These are phyloP conservation scores for Chlorops oryzae DNA, from an alignment of 1,140 invertebrate genomes.

Conservation along the genomic window DNA sequence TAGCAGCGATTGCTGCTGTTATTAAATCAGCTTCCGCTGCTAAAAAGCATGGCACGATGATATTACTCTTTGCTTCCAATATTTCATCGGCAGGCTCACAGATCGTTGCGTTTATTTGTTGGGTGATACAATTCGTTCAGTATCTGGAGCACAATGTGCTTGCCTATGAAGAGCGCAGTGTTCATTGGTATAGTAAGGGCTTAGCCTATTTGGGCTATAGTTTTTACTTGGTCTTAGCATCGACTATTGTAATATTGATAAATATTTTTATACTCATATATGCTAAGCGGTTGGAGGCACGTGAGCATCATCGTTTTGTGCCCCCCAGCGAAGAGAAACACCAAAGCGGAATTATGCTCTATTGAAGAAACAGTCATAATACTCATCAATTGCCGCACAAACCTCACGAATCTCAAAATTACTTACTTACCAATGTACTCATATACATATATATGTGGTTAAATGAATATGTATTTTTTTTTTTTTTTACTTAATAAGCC, in stretches of 20 bases:
- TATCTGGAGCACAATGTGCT: slow-evolving; percentile 44
- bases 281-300: slow-evolving; percentile 27
- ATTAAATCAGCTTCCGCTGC: slow-evolving; percentile 39
- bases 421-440: not conserved
- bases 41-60: slow-evolving; percentile 40
- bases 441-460: too few species aligned
- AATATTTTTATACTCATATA: slow-evolving; percentile 37
- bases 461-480: too few species aligned
- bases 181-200: slow-evolving; percentile 37
- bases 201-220: slow-evolving; percentile 42
- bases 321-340: slow-evolving; percentile 37
- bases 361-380: slow-evolving; percentile 19
- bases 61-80: slow-evolving; percentile 37
- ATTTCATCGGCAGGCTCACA: slow-evolving; percentile 36
- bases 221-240: slow-evolving; percentile 40
- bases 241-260: slow-evolving; percentile 36
- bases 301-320: slow-evolving; percentile 29
- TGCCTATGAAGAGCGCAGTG: slow-evolving; percentile 29
- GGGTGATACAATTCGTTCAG: slow-evolving; percentile 43
- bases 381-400: not conserved
- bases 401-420: not conserved
- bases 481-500: too few species aligned
- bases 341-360: slow-evolving; percentile 42
- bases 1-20: slow-evolving; percentile 42
- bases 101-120: slow-evolving; percentile 39